Evolutionary conservation across 1,140 invertebrate species (phyloP).

Genomic region (Paralvinella palmiformis): DNA sequence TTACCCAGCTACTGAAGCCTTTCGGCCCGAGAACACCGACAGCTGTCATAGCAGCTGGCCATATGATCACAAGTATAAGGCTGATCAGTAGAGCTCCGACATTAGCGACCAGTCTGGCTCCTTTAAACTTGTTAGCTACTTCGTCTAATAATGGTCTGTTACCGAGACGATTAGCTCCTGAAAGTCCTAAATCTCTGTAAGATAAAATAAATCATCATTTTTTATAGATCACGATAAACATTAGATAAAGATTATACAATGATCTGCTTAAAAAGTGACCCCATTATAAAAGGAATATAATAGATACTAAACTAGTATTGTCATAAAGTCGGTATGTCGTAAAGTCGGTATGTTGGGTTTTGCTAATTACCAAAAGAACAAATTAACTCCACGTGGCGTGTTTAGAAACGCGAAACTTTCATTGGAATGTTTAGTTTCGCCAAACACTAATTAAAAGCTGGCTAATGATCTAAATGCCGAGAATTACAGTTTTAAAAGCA

Average conservation of each 20-base stretch:
- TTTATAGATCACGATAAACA: neutral
- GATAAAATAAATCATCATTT: constrained; percentile 7
- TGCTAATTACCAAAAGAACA: too few species aligned
- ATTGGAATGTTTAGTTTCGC: too few species aligned
- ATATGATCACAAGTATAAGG: constrained; percentile 34
- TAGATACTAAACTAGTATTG: too few species aligned
- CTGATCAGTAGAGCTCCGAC: constrained; percentile 25
- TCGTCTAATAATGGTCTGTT: constrained; percentile 37
- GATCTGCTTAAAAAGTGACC: too few species aligned
- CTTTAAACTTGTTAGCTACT: constrained; percentile 32
- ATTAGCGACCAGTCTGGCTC: constrained; percentile 28
- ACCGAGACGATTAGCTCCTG: constrained; percentile 31
- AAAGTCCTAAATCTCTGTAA: constrained; percentile 39
- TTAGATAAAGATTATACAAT: neutral
- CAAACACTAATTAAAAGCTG: too few species aligned
- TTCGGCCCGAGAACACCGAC: constrained; percentile 26
- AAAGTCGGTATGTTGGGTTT: too few species aligned
- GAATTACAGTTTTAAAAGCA: too few species aligned
- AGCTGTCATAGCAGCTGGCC: constrained; percentile 35
- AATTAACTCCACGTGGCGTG: too few species aligned
- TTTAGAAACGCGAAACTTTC: too few species aligned
- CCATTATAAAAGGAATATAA: too few species aligned
- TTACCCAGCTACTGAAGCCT: constrained; percentile 35
- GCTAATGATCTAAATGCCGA: too few species aligned
- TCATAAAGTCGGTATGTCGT: too few species aligned